Evolutionary conservation across 1,140 invertebrate species (phyloP).

Genomic region (Lutraria rhynchaena): DNA sequence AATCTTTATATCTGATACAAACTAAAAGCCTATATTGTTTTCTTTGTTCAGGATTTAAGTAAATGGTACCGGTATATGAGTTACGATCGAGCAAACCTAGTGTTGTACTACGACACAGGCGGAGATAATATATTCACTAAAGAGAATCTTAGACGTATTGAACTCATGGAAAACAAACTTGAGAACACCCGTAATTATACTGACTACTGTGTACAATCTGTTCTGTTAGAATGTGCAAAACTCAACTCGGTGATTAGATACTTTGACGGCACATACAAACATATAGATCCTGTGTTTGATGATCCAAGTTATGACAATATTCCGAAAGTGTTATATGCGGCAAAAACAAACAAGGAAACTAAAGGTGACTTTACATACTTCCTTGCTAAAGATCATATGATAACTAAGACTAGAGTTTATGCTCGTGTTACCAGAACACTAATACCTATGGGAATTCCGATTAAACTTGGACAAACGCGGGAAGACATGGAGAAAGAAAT

Average conservation of each 20-base stretch:
- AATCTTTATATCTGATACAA: too few relatives aligned
- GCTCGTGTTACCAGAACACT: constrained; percentile 26
- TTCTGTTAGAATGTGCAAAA: constrained; percentile 40
- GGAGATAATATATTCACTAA: constrained; percentile 61
- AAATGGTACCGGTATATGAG: constrained; percentile 53
- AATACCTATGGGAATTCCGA: constrained; percentile 33
- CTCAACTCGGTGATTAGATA: constrained; percentile 60
- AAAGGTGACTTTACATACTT: constrained; percentile 53
- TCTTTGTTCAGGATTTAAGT: constrained; percentile 24
- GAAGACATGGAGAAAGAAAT: constrained; percentile 47
- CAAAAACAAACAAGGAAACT: constrained; percentile 45
- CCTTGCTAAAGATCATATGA: constrained; percentile 26
- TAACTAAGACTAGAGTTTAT: not conserved
- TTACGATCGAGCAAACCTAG: constrained; percentile 46
- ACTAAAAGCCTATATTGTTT: too few relatives aligned
- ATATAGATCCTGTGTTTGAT: constrained; percentile 59
- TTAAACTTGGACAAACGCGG: not conserved
- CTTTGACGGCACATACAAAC: constrained; percentile 62
- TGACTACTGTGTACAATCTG: constrained; percentile 52
- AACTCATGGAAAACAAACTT: constrained; percentile 57
- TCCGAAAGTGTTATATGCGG: constrained; percentile 48
- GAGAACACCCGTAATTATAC: constrained; percentile 35
- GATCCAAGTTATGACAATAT: constrained; percentile 63
- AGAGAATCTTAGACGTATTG: constrained; percentile 50
- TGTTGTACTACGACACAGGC: constrained; percentile 47